Evolutionary conservation across 1,140 invertebrate species (phyloP).

Genomic region (Zaprionus taronus): DNA sequence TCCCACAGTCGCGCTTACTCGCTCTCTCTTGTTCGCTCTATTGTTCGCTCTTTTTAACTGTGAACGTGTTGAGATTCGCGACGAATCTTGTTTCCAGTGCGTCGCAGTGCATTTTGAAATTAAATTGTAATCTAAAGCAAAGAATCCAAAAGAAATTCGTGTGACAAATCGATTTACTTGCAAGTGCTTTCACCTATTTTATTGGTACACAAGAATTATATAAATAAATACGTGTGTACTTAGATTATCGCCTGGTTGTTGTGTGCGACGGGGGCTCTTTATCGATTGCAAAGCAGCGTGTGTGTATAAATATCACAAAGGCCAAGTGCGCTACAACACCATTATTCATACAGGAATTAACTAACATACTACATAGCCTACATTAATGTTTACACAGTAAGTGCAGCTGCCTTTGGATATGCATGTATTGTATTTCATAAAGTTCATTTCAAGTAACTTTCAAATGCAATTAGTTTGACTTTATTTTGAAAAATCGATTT

Average conservation of each 20-base stretch:
- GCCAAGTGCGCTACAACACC: slow-evolving; percentile 34
- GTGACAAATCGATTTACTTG: slow-evolving; percentile 44
- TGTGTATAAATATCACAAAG: slow-evolving; percentile 32
- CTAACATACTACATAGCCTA: slow-evolving; percentile 7
- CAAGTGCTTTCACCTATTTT: slow-evolving; percentile 25
- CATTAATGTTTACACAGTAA: slow-evolving; percentile 18
- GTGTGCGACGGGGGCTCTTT: slow-evolving; percentile 2
- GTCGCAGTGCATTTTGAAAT: slow-evolving; percentile 69
- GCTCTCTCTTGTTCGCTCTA: slow-evolving; percentile 4
- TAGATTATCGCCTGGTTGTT: slow-evolving; percentile 14
- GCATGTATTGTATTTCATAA: neutral
- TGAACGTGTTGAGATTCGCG: slow-evolving; percentile 23
- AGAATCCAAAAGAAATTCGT: slow-evolving; percentile 35
- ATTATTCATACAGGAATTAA: slow-evolving; percentile 29
- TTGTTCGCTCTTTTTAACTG: neutral
- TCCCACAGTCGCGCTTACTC: slow-evolving; percentile 2
- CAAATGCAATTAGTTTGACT: slow-evolving; percentile 4
- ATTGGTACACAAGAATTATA: slow-evolving; percentile 28
- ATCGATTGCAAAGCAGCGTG: slow-evolving; percentile 28
- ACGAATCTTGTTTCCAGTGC: slow-evolving; percentile 58
- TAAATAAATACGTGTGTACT: slow-evolving; percentile 7
- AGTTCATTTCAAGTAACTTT: neutral
- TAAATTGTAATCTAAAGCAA: slow-evolving; percentile 42
- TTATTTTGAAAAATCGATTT: slow-evolving; percentile 62
- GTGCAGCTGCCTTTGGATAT: slow-evolving; percentile 5